Evolutionary conservation across 2,888 invertebrate genomes (phyloP), one percentile per base, ranked within the genome.

Genomic region (Hermaeophaga mercurialis): DNA sequence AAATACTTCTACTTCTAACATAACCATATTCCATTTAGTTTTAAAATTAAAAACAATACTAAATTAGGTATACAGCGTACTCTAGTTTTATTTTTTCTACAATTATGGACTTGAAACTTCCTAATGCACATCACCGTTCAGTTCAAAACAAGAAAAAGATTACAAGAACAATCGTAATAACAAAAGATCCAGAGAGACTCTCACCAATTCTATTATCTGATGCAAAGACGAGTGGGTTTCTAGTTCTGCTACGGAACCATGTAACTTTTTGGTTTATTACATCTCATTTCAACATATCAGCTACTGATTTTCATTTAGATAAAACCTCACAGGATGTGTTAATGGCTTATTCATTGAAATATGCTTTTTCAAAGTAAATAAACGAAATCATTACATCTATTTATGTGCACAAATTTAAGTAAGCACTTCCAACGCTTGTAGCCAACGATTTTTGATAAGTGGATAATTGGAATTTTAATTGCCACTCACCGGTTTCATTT

Each of bases 281-380:
- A 59, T 58, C 58, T 57, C 55, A 58, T 64, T 60, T 61, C 61
- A 61, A 68, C 64, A 59, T 62, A 63, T 59, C 64, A 65, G 68
- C 69, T 67, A 65, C 65, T 65, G 67, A 70, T 69, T 68, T 68
- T 68, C 68, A 68, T 70, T 68, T 67, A 68, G 68, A 68, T 70
- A 68, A 66, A 59, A 59, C 48, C 63, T 56, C 55, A 59, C 63
- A 57, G 47, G 63, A 56, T 54, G 53, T 52, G 60, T 62, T 59
- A 64, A 65, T 62, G 63, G 61, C 61, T 60, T 57, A 59, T 62
- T 60, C 56, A 56, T 48, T 57, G 57, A 56, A 54, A 59, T 58
- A 58, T 55, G 47, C 52, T 28, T 46, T 50, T 46, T 50, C 9
- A 48, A 48, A 53, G 57, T 47, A 48, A 57, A 57, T 53, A 57